Base-by-base conservation (phyloP, 30 jellyfish, hydroid and myxozoan species). In the Pelagia noctiluca region DNA sequence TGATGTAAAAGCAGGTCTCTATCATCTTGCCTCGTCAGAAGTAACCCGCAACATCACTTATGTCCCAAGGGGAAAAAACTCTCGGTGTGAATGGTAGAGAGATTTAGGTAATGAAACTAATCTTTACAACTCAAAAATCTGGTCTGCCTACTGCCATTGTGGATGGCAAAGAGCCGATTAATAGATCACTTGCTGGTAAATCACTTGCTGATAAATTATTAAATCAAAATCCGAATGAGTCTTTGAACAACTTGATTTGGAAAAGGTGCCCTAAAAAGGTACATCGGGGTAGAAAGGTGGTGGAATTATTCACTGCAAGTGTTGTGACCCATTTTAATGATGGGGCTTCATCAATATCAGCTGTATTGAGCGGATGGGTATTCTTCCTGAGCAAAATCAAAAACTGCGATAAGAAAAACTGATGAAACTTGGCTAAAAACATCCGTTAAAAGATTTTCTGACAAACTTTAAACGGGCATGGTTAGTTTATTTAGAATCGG, bases 21-120 rank as follows among this genome's bases (percentile, higher is more conserved):
- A n/a, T n/a, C n/a, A n/a, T n/a, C 67, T 71, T 25, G 90, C 93
- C 18, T 83, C 88, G 26, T 71, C 93, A 34, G 54, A 62, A 72
- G 34, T n/a, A 82, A 50, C 35, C 26, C 60, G 13, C 57, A 42
- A 53, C 88, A 82, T 34, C 11, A 29, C 31, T 80, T 46, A 46
- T 82, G 93, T 38, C 93, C 89, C 1, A 63, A 71, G 13, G 90
- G 95, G 52, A 47, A 48, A n/a, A n/a, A n/a, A n/a, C n/a, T n/a
- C n/a, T n/a, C n/a, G n/a, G n/a, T n/a, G n/a, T n/a, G n/a, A n/a
- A n/a, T n/a, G n/a, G n/a, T n/a, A n/a, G n/a, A n/a, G n/a, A n/a
- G n/a, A n/a, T n/a, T n/a, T n/a, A n/a, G n/a, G 30, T 72, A 63
- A 18, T 47, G 83, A n/a, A n/a, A n/a, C n/a, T n/a, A n/a, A n/a